Base-by-base conservation (phyloP, 1,140 invertebrate species). In the Hyphantria cunea region DNA sequence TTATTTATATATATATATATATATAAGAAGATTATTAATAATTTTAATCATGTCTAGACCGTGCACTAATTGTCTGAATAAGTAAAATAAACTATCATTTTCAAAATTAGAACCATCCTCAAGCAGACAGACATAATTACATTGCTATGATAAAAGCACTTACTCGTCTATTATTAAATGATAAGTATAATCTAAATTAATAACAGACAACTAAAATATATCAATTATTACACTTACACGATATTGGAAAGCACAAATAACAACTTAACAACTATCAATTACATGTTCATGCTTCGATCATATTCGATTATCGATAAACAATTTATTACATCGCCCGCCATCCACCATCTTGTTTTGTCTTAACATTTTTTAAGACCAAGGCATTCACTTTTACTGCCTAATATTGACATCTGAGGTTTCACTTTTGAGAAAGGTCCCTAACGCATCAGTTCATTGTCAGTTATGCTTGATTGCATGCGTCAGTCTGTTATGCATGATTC, bases 351-450 rank as follows among this genome's bases (percentile, higher is more conserved):
- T 60, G 48, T 32, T 49, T 49, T 44, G 48, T 42, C 39, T 12
- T 17, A 41, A 15, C 12, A n/a, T 58, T 45, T 49, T 47, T 41
- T 13, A 13, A 11, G 48, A 51, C 17, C 56, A 51, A 60, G 47
- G 56, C 48, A 42, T 60, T 60, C 56, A 60, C 56, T 60, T 51
- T 60, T 51, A 60, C 48, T 50, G 37, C 48, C 56, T 60, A 58
- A 45, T 10, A 44, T 55, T 56, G 55, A 49, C 33, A 47, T 25
- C 17, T 55, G 25, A 45, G 41, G 39, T 55, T 55, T 55, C 45
- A 58, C 55, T 58, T 58, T 58, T 45, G 45, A 33, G 54, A 58
- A 13, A 48, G 54, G 34, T 58, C 55, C 55, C 55, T 58, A 58
- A 58, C 39, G 33, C 45, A 56, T 47, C 32, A 13, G 10, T 56